These are phyloP conservation scores for Andrena chrysosceles DNA, from an alignment of 2,888 invertebrate genomes.

Conservation along the genomic window DNA sequence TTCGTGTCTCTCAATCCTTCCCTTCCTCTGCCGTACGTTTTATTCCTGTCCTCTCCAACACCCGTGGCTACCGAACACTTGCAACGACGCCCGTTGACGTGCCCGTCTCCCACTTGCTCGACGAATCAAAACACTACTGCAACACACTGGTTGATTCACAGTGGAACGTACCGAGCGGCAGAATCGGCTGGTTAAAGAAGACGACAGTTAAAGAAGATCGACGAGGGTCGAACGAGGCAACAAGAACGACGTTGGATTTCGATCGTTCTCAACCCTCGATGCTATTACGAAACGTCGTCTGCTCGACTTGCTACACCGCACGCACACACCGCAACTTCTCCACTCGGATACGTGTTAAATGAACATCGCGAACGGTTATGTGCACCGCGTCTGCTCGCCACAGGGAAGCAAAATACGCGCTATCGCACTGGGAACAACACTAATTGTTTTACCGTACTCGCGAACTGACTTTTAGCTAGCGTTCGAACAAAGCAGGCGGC, in stretches of 20 bases:
- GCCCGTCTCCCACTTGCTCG: neutral
- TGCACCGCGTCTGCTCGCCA: slow-evolving; percentile 36
- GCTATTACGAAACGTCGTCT: slow-evolving; percentile 52
- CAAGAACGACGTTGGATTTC: slow-evolving; percentile 32
- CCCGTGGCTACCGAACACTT: slow-evolving; percentile 1
- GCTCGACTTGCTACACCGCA: slow-evolving; percentile 44
- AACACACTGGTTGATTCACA: slow-evolving; percentile 36
- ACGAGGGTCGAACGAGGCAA: slow-evolving; percentile 30
- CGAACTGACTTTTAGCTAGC: slow-evolving; percentile 41
- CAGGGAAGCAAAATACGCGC: slow-evolving; percentile 24
- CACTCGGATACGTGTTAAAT: slow-evolving; percentile 37
- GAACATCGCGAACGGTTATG: slow-evolving; percentile 51
- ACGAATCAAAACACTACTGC: slow-evolving; percentile 51
- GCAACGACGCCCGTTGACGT: slow-evolving; percentile 15
- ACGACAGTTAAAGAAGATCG: slow-evolving; percentile 25
- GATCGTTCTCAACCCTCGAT: slow-evolving; percentile 55
- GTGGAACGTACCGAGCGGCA: slow-evolving; percentile 7
- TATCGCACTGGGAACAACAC: slow-evolving; percentile 43
- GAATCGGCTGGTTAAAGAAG: neutral
- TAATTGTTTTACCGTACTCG: slow-evolving; percentile 27
- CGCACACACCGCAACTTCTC: slow-evolving; percentile 36
- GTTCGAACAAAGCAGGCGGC: slow-evolving; percentile 52
- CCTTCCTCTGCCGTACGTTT: slow-evolving; percentile 27
- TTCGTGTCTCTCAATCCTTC: slow-evolving; percentile 30
- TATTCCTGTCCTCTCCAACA: slow-evolving; percentile 26